Evolutionary conservation across 2,797 vertebrate species (phyloP).

Genomic region (Acomys russatus): DNA sequence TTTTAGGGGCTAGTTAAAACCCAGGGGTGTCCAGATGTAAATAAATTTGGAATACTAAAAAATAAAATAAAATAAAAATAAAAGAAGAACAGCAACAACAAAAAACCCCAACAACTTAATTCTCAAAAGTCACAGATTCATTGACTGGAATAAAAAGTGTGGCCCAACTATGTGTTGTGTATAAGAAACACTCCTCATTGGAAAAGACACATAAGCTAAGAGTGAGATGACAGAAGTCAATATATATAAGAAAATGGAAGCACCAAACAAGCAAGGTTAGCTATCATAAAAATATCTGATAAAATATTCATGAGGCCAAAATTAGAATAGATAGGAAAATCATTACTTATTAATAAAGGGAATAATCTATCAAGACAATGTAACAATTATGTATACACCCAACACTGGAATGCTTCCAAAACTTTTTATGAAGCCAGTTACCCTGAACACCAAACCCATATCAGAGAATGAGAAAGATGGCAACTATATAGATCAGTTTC

Average conservation of each 20-base stretch:
- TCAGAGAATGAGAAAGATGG: neutral
- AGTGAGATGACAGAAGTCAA: neutral
- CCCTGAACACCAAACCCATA: neutral
- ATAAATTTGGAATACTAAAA: slow-evolving; percentile 76
- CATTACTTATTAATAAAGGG: neutral
- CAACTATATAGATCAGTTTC: neutral
- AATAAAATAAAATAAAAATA: too few relatives aligned
- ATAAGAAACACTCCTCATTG: neutral
- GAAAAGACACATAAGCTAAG: neutral
- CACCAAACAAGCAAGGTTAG: neutral
- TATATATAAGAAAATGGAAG: neutral
- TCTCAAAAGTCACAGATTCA: neutral
- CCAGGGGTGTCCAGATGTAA: slow-evolving; percentile 56
- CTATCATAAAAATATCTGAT: neutral
- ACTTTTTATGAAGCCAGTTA: neutral
- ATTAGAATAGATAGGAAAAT: neutral
- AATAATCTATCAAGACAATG: neutral
- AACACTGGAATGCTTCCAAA: neutral
- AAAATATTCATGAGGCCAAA: neutral
- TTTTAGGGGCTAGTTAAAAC: neutral
- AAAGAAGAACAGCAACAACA: too few relatives aligned
- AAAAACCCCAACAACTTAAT: too few relatives aligned
- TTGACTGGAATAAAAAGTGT: neutral
- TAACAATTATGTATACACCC: neutral
- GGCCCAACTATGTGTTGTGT: neutral